Base-by-base conservation (phyloP, 2,888 invertebrate species). In the Pachycephus smyrnensis region DNA sequence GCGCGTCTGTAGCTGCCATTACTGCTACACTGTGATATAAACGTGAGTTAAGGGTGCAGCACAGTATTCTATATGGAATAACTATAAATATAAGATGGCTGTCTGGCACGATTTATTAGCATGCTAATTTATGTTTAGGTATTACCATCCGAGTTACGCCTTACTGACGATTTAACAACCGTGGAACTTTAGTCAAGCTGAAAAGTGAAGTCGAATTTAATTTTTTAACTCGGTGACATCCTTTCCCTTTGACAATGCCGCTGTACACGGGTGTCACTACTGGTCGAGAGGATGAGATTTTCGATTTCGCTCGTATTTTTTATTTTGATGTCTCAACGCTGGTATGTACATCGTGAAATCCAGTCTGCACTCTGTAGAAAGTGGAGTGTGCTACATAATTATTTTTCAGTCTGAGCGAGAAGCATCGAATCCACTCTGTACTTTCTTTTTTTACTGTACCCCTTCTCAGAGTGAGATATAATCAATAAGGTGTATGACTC, bases 351-450 rank as follows among this genome's bases (percentile, higher is more conserved):
- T 31, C 71, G 71, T 32, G 71, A 71, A 71, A 71, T 71, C 71
- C 71, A 33, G 71, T 71, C 71, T 71, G 71, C 71, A 32, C 31
- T 31, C 55, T 31, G 71, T 71, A 71, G 71, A 71, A 71, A 71
- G 71, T 71, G 71, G 71, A 71, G 32, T 71, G 71, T 71, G 71
- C 71, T 33, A 71, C 71, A 32, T 71, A 71, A 31, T 33, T 71
- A 23, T 71, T 71, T 71, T 71, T 71, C 32, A 33, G 32, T 31
- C 31, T 15, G 71, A 71, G 12, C 71, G 31, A 71, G 71, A 71
- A 71, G 71, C 12, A 33, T 3, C 23, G 55, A 55, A 23, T 23
- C 23, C 23, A 55, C 55, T 23, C 23, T 55, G 55, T 55, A 55
- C 55, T 55, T 55, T 55, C 55, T 55, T 55, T 55, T 55, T 55